Evolutionary conservation across 2,797 vertebrate species (phyloP), one percentile per base, ranked within the genome.

Genomic region (Phoeniculus purpureus): DNA sequence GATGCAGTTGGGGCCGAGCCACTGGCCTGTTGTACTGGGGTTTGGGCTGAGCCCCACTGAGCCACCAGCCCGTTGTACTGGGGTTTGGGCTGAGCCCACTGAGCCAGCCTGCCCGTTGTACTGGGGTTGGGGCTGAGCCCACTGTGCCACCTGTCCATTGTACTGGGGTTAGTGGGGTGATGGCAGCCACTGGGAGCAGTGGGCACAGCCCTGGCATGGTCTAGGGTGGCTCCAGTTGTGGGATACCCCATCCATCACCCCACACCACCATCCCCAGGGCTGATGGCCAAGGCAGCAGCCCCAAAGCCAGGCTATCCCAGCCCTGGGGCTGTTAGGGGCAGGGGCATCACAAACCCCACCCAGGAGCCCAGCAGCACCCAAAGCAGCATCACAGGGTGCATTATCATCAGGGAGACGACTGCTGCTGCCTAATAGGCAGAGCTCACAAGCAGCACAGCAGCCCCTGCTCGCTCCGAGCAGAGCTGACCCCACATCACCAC

Each of bases 301-400:
- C 51, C 68, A 26, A 15, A 20, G 23, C 32, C 1, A 0, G 54
- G 43, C 29, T 47, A 17, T 7, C 34, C 22, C 37, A 1, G 4
- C 10, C 18, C 66, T 27, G 40, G 16, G 37, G 31, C 18, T 29
- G 1, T 2, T 5, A 21, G 17, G 6, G 32, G 7, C 19, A 6
- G 26, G 12, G 1, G 3, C 60, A 7, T 6, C 9, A 9, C 2
- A 37, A 5, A 2, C 15, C 56, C 55, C 1, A 1, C 11, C 19
- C 29, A 7, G 15, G 4, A 12, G 47, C 11, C n/a, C 73, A 23
- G 27, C 59, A 43, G 43, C 43, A 43, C 43, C 43, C 43, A 43
- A 43, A 16, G 43, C 43, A 43, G 37, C 37, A 2, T 62, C 76
- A 20, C 75, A 5, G 47, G 37, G 37, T 40, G 4, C 5, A 3